A percentile compares a stretch with the other conserved stretches of the same genome.
Evolutionary conservation across 2,797 vertebrate species (phyloP).

Genomic region (Prunella strophiata): DNA sequence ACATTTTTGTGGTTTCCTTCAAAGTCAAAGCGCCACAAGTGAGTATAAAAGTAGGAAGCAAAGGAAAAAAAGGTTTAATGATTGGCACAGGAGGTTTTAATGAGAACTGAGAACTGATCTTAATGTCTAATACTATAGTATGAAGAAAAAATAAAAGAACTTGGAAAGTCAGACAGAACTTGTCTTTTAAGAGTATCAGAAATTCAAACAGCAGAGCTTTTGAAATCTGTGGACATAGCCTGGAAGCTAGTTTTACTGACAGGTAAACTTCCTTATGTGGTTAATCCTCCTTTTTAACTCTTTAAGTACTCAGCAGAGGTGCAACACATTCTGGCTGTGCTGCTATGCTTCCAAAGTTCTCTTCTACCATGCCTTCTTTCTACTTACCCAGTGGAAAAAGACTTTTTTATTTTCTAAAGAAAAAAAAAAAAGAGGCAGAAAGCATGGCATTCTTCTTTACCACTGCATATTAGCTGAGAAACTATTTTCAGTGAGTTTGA

Average conservation of each 20-base stretch:
- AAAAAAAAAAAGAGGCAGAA: neutral
- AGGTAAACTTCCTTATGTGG: slow-evolving; percentile 24
- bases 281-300: slow-evolving; percentile 33
- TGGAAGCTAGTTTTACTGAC: slow-evolving; percentile 10
- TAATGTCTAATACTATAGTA: slow-evolving; percentile 6
- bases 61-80: slow-evolving; percentile 44
- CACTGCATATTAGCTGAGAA: neutral
- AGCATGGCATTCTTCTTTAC: neutral
- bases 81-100: slow-evolving; percentile 47
- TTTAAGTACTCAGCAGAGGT: neutral
- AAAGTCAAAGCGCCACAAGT: slow-evolving; percentile 78
- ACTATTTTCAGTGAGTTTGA: neutral
- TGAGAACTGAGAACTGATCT: slow-evolving; percentile 30
- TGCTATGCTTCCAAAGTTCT: neutral
- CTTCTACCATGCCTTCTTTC: neutral
- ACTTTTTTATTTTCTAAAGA: neutral
- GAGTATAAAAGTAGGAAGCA: slow-evolving; percentile 61
- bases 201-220: slow-evolving; percentile 38
- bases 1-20: slow-evolving; percentile 89
- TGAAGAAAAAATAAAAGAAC: neutral
- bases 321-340: neutral
- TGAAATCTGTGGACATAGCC: neutral
- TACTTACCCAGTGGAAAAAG: neutral
- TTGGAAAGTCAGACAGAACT: slow-evolving; percentile 17
- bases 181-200: slow-evolving; percentile 10